Evolutionary conservation across 35 echinoderm and acorn worm genomes (phyloP).

Genomic region (Heliocidaris erythrogramma): DNA sequence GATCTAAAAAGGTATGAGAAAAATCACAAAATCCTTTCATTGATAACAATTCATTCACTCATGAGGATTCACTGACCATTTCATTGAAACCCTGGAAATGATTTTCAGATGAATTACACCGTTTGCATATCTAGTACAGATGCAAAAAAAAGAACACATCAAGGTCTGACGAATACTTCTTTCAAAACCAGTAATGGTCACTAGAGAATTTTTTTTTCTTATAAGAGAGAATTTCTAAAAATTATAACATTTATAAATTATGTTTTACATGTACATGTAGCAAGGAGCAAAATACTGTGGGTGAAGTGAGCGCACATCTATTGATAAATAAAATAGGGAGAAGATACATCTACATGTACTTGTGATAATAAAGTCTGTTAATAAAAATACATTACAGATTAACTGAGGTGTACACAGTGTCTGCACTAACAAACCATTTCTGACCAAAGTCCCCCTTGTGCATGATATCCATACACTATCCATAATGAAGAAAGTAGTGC

Average conservation of each 20-base stretch:
- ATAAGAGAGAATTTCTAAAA: too few species aligned
- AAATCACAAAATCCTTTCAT: background rate
- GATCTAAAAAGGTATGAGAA: conserved; percentile 39
- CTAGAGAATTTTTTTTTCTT: too few species aligned
- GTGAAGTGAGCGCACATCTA: background rate
- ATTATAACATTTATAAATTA: too few species aligned
- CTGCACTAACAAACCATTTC: background rate
- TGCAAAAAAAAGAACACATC: too few species aligned
- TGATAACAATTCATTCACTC: background rate
- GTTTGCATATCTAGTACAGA: too few species aligned
- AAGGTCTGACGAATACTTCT: too few species aligned
- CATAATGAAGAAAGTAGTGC: background rate
- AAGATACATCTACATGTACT: background rate
- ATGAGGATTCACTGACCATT: too few species aligned
- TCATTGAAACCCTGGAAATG: too few species aligned
- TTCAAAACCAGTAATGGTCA: too few species aligned
- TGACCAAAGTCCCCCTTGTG: background rate
- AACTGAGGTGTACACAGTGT: background rate
- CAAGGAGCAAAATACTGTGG: background rate
- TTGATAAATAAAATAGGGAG: background rate
- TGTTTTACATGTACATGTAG: too few species aligned
- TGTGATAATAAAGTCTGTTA: background rate
- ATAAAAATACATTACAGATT: background rate
- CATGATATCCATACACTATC: background rate
- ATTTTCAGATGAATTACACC: too few species aligned